Conservation (phyloP, 2,888 invertebrate genomes). For the Habrosyne pyritoides region DNA sequence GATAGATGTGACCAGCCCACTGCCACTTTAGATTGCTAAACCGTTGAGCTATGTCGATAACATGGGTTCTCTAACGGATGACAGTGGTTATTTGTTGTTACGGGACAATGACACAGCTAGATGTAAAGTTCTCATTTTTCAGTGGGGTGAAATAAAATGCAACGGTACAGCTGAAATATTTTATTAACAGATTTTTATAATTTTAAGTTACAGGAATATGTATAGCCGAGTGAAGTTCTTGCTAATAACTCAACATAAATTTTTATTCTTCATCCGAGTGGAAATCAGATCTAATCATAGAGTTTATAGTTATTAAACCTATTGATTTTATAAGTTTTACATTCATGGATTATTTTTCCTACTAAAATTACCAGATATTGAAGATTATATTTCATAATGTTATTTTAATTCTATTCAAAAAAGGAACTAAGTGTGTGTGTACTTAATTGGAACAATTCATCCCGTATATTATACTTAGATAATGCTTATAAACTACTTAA, state of each 20-base stretch:
- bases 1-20: too few species aligned
- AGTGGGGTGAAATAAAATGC: background rate
- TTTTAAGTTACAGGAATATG: conserved; percentile 58
- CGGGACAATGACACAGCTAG: too few species aligned
- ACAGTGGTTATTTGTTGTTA: too few species aligned
- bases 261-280: too few species aligned
- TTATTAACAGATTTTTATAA: conserved; percentile 78
- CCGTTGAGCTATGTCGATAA: too few species aligned
- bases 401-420: conserved; percentile 67
- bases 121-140: background rate
- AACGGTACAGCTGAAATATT: conserved; percentile 62
- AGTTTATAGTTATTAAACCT: background rate
- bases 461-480: conserved; percentile 32
- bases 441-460: conserved; percentile 60
- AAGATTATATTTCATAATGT: conserved; percentile 47
- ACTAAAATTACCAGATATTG: conserved; percentile 45
- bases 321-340: background rate
- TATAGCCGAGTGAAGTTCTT: background rate
- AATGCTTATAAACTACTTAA: conserved; percentile 41
- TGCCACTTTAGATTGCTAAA: too few species aligned
- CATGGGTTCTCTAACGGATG: too few species aligned
- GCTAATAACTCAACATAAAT: too few species aligned
- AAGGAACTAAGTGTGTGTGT: conserved; percentile 78
- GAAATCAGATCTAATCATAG: background rate
- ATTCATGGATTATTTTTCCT: background rate